phyloP scores from a whole-genome alignment of 2,888 invertebrate genomes.

The Adineta ricciae region DNA sequence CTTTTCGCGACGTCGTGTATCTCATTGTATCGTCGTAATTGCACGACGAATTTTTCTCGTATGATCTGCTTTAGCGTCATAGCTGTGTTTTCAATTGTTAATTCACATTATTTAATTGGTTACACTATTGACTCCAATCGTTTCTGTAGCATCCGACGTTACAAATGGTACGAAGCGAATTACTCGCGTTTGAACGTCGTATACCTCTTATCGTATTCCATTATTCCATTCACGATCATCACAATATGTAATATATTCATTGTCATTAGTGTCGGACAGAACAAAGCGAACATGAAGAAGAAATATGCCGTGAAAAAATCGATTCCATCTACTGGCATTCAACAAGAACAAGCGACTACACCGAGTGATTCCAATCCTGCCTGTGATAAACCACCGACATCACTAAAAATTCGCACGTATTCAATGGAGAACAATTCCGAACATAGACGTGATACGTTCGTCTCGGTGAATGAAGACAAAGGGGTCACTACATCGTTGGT shows the following conservation, averaged over 20 bases:
- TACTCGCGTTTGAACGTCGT: background rate
- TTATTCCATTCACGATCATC: slow-evolving; percentile 4
- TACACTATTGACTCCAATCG: background rate
- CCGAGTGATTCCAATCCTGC: background rate
- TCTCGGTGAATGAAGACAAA: background rate
- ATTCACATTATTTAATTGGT: slow-evolving; percentile 14
- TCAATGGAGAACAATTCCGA: background rate
- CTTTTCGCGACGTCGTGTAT: background rate
- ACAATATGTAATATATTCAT: slow-evolving; percentile 6
- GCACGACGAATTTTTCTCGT: background rate
- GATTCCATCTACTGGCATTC: background rate
- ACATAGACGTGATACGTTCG: background rate
- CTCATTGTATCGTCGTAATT: background rate
- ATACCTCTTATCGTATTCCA: background rate
- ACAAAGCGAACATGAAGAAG: background rate
- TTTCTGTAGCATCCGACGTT: background rate
- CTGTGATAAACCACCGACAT: background rate
- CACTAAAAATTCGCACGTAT: background rate
- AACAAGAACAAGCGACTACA: background rate
- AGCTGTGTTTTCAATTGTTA: background rate
- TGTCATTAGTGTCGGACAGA: background rate
- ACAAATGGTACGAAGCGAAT: background rate
- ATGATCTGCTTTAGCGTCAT: background rate
- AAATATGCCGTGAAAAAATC: background rate
- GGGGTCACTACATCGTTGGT: background rate